Conservation (phyloP, 2,888 invertebrate species). For the Melanargia galathea region DNA sequence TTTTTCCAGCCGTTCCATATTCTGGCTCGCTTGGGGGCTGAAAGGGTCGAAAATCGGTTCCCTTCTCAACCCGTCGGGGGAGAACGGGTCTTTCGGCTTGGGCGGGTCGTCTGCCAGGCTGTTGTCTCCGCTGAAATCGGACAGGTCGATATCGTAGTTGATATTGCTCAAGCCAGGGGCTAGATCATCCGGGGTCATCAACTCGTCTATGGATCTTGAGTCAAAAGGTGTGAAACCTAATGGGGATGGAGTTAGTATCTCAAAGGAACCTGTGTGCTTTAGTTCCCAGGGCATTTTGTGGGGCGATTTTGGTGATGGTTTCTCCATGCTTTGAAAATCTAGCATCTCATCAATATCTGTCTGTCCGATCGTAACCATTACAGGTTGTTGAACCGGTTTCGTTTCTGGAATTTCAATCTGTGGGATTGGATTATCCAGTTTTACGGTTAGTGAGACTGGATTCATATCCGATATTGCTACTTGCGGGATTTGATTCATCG, state of each 20-base stretch:
- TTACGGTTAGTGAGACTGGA: not conserved
- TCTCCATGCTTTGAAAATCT: constrained; percentile 62
- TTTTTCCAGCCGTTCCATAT: constrained; percentile 53
- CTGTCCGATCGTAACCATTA: constrained; percentile 16
- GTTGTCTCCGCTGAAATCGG: constrained; percentile 88
- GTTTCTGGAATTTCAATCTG: constrained; percentile 23
- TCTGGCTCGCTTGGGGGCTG: constrained; percentile 42
- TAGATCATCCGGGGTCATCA: constrained; percentile 84
- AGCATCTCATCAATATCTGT: constrained; percentile 42
- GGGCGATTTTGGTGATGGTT: constrained; percentile 59
- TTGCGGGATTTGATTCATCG: not conserved
- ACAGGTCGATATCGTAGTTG: constrained; percentile 89
- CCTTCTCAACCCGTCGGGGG: constrained; percentile 71
- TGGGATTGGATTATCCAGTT: constrained; percentile 20
- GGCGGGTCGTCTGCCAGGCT: constrained; percentile 84
- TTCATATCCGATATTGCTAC: not conserved
- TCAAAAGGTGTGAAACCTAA: constrained; percentile 81
- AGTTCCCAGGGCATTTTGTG: constrained; percentile 63
- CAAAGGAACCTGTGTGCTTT: constrained; percentile 70
- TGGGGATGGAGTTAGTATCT: constrained; percentile 83
- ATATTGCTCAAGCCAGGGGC: constrained; percentile 85
- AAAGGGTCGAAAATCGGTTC: constrained; percentile 49
- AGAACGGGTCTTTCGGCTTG: constrained; percentile 80
- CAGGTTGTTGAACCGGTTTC: constrained; percentile 22
- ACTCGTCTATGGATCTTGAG: constrained; percentile 81